Evolutionary conservation across 1,140 invertebrate species (phyloP).

Genomic region (Octopus bimaculoides): DNA sequence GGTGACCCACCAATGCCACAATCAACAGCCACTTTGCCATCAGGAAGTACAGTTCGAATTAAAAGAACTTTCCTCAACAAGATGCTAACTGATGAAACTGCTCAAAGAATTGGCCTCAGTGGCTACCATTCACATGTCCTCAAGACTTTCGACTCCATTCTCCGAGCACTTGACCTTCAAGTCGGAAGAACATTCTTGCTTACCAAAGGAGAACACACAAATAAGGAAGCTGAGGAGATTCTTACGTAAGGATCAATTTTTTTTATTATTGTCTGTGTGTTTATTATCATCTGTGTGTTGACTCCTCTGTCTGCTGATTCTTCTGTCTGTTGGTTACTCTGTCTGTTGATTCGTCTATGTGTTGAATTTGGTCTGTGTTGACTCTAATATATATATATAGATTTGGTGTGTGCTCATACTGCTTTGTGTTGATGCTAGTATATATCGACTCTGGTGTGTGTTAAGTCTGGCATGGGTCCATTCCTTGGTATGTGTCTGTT

Average conservation of each 20-base stretch:
- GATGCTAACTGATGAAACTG: constrained; percentile 76
- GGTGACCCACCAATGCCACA: constrained; percentile 96
- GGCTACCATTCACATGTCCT: constrained; percentile 94
- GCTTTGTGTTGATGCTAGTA: too few species aligned
- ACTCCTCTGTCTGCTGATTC: too few species aligned
- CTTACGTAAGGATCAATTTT: constrained; percentile 65
- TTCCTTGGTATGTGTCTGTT: too few species aligned
- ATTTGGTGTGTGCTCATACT: too few species aligned
- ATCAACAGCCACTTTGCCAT: constrained; percentile 88
- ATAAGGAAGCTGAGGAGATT: constrained; percentile 94
- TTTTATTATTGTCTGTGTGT: not conserved
- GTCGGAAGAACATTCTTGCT: constrained; percentile 94
- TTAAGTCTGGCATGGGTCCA: too few species aligned
- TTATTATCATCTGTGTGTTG: too few species aligned
- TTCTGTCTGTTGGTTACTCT: too few species aligned
- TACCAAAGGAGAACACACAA: constrained; percentile 92
- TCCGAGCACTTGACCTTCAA: constrained; percentile 89
- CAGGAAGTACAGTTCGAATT: constrained; percentile 85
- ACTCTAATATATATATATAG: too few species aligned
- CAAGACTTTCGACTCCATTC: constrained; percentile 92
- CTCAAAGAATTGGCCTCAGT: constrained; percentile 91
- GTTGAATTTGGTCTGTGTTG: too few species aligned
- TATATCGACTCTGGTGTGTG: too few species aligned
- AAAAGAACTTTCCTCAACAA: constrained; percentile 77
- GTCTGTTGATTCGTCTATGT: too few species aligned